phyloP scores from a whole-genome alignment of 2,113 vertebrate genomes.

The Pedionomus torquatus region DNA sequence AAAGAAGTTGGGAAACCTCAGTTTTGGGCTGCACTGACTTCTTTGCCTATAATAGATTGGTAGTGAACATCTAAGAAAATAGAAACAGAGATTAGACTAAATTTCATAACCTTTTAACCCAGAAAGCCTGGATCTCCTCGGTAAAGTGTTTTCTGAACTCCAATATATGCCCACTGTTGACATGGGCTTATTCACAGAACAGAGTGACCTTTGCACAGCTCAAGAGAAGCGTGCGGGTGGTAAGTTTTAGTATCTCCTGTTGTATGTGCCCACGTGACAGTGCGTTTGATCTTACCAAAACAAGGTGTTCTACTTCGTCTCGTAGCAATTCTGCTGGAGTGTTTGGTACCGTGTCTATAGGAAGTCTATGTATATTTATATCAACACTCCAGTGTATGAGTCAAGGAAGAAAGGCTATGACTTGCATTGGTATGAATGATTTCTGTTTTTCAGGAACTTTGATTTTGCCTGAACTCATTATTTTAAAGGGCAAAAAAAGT shows the following conservation, averaged over 20 bases:
- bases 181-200: constrained; percentile 31
- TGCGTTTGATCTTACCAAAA: not conserved
- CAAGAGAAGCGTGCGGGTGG: not conserved
- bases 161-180: constrained; percentile 44
- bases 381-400: not conserved
- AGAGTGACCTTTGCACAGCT: constrained; percentile 62
- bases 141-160: constrained; percentile 40
- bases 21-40: not conserved
- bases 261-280: not conserved
- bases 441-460: not conserved
- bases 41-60: not conserved
- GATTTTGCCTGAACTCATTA: not conserved
- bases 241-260: not conserved
- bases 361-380: not conserved
- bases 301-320: not conserved
- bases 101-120: constrained; percentile 61
- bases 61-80: not conserved
- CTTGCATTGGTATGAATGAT: not conserved
- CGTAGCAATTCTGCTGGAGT: not conserved
- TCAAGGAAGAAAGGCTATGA: not conserved
- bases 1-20: not conserved
- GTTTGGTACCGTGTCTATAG: not conserved
- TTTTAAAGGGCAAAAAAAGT: not conserved
- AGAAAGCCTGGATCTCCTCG: constrained; percentile 11
- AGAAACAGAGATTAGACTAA: constrained; percentile 42